phyloP scores from a whole-genome alignment of 2,888 invertebrate genomes.

The Thereva nobilitata region DNA sequence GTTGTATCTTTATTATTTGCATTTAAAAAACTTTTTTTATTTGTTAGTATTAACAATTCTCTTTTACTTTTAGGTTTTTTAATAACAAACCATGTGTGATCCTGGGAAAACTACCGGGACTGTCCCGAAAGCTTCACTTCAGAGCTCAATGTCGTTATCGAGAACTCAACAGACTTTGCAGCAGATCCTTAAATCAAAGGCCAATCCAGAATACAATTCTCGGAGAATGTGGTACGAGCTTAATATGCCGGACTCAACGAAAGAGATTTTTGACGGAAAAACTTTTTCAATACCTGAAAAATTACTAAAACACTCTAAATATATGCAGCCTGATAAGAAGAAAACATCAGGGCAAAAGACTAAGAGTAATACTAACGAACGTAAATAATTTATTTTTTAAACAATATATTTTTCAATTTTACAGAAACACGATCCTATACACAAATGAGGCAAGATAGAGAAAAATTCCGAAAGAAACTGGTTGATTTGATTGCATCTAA shows the following conservation, averaged over 20 bases:
- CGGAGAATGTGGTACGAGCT: constrained; percentile 55
- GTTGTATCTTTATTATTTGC: too few relatives aligned
- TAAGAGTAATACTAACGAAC: constrained; percentile 46
- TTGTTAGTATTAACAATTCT: too few relatives aligned
- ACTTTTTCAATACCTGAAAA: constrained; percentile 66
- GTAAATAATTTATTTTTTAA: constrained; percentile 2
- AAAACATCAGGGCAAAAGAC: constrained; percentile 48
- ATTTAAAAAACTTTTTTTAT: too few relatives aligned
- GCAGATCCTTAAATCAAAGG: constrained; percentile 53
- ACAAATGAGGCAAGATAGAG: constrained; percentile 72
- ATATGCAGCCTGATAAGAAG: constrained; percentile 58
- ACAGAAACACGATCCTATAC: constrained; percentile 69
- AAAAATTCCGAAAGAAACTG: constrained; percentile 79
- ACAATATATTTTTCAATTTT: constrained; percentile 10
- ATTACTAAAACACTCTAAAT: constrained; percentile 57
- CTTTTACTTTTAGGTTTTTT: too few relatives aligned
- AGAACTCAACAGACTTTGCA: constrained; percentile 41
- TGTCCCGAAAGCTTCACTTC: constrained; percentile 10
- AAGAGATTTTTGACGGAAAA: constrained; percentile 52
- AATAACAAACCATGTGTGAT: background rate
- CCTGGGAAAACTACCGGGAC: constrained; percentile 5
- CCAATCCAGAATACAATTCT: constrained; percentile 54
- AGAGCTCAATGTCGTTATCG: constrained; percentile 1
- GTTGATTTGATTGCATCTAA: constrained; percentile 72
- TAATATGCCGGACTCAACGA: constrained; percentile 54